Base-by-base conservation (phyloP, 2,113 vertebrate species). In the Zapus hudsonius region DNA sequence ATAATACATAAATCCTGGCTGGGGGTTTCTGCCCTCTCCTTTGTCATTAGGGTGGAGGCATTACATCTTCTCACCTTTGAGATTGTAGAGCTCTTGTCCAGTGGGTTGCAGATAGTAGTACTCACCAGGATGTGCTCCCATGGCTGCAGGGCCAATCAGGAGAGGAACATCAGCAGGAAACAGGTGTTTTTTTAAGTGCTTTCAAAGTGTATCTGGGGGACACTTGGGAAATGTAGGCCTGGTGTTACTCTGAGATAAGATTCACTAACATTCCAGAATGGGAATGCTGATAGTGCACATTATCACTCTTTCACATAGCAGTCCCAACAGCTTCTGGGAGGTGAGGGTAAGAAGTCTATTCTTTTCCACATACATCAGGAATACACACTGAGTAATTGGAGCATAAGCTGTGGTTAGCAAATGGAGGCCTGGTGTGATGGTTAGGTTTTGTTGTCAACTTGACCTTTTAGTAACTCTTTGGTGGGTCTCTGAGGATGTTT, bases 1-100 rank as follows among this genome's bases (percentile, higher is more conserved):
- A 69, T 76, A 40, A 81, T 96, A 47, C 13, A 19, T 69, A 91
- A 59, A 67, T 81, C n/a, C 38, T 67, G n/a, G 25, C 78, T 44
- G 3, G 22, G 25, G 22, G 63, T 22, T 40, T 76, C 69, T 86
- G 38, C 17, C 31, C n/a, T 55, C 2, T 10, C 42, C 25, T 17
- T n/a, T 89, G 1, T 61, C 70, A 42, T 52, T 9, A 40, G 29
- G 64, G 64, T 70, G 12, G 57, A 47, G 40, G 36, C 5, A 33
- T 66, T 40, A 12, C 78, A 19, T 64, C 84, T 79, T 73, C 79
- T 42, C 29, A 13, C 31, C 17, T 19, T 75, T 2, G 4, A 55
- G 0, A 38, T 78, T 72, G 20, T 42, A 42, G 40, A 31, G 73
- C 8, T 36, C 31, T 85, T 79, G 36, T 42, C 29, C 47, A 52